A percentile compares a stretch with the other conserved stretches of the same genome.
These are phyloP conservation scores for Aphyosemion australe DNA, from an alignment of 2,113 vertebrate species.

Conservation along the genomic window DNA sequence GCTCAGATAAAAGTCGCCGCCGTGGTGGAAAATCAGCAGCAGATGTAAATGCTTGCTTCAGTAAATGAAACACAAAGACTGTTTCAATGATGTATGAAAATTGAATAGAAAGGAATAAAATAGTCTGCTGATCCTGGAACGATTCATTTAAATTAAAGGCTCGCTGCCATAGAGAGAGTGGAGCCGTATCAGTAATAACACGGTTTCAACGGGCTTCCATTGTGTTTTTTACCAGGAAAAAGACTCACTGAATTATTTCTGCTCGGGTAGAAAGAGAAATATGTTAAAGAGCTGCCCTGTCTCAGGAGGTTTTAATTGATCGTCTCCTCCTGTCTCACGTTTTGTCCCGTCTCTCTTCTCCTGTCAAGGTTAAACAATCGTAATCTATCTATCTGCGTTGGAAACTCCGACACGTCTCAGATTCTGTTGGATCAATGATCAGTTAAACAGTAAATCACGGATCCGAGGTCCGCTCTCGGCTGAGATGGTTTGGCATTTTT, in stretches of 20 bases:
- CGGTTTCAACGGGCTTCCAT: neutral
- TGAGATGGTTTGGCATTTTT: too few relatives aligned
- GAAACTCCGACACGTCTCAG: too few relatives aligned
- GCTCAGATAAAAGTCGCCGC: conserved; percentile 36
- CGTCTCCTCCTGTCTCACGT: too few relatives aligned
- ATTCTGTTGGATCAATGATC: too few relatives aligned
- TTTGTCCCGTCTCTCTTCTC: too few relatives aligned
- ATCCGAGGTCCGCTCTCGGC: too few relatives aligned
- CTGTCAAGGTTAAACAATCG: too few relatives aligned
- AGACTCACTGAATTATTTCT: neutral
- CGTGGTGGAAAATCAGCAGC: conserved; percentile 21
- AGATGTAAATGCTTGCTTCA: conserved; percentile 17
- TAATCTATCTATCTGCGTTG: too few relatives aligned
- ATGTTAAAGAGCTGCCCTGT: neutral
- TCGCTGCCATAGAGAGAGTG: neutral
- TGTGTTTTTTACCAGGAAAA: neutral
- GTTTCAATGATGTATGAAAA: conserved; percentile 50
- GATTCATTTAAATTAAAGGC: neutral
- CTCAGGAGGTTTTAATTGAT: too few relatives aligned
- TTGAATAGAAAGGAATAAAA: conserved; percentile 51
- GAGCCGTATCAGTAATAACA: neutral
- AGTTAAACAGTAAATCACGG: too few relatives aligned
- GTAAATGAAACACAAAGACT: conserved; percentile 23
- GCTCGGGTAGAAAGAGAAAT: neutral
- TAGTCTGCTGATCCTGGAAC: conserved; percentile 25